Base-by-base conservation (phyloP, 35 echinoderm and acorn worm species). In the Strongylocentrotus purpuratus region DNA sequence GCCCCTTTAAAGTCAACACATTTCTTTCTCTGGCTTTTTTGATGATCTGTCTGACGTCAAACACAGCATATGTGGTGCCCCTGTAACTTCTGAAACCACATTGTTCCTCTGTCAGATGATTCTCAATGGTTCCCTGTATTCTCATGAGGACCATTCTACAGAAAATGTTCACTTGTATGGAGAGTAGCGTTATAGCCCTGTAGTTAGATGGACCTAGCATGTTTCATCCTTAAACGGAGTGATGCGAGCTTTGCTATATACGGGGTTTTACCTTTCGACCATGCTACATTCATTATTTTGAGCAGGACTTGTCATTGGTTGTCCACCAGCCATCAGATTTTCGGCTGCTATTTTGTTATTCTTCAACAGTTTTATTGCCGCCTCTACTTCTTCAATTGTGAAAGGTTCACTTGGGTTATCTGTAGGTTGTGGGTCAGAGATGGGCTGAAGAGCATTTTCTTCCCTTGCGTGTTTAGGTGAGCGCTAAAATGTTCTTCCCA, bases 191-290 rank as follows among this genome's bases (percentile, higher is more conserved):
- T 18, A 94, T 94, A 17, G 33, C 92, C 47, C 47, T 48, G 92
- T 52, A 3, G 33, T 94, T 94, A 25, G 48, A 31, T 71, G 47
- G 7, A 13, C 61, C 95, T 11, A 96, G 71, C 61, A 55, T 86
- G 10, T 96, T 91, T 47, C 60, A 91, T 87, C 94, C 92, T 96
- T 96, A 46, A 47, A 96, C 33, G 91, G 95, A 35, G 95, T 94
- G 5, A 94, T 94, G 33, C 94, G 60, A 45, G 70, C 46, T 52
- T 52, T 87, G 33, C 95, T 96, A 78, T 45, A 94, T 87, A 41
- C 9, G 61, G 91, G 18, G 90, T 96, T 33, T 96, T 52, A 28
- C 95, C 92, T 33, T 94, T 61, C 85, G 25, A 4, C 60, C 65
- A 86, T 20, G 61, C 94, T 33, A 59, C 15, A 2, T 94, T 96